Evolutionary conservation across 1,140 invertebrate species (phyloP).

Genomic region (Caenorhabditis briggsae): DNA sequence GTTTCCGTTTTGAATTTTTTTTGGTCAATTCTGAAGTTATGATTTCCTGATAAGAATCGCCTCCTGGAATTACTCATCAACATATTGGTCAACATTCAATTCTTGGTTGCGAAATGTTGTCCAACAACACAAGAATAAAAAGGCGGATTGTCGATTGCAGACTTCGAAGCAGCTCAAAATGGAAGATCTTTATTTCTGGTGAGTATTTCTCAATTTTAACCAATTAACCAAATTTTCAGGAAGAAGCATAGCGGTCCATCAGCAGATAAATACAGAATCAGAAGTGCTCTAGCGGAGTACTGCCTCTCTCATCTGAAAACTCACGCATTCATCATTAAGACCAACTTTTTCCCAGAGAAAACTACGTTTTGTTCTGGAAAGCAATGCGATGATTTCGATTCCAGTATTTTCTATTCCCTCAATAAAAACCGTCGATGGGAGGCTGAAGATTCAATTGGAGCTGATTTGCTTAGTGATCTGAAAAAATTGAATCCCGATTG

Average conservation of each 20-base stretch:
- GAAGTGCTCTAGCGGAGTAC: neutral
- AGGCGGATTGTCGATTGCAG: neutral
- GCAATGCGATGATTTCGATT: neutral
- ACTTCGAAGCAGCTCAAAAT: too few species aligned
- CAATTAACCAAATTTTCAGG: neutral
- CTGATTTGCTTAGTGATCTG: neutral
- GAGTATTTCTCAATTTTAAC: neutral
- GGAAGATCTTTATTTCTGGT: neutral
- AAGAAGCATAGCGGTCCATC: conserved; percentile 4
- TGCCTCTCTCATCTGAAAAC: conserved; percentile 1
- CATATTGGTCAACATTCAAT: too few species aligned
- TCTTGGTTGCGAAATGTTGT: too few species aligned
- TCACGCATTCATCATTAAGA: neutral
- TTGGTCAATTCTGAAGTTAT: neutral
- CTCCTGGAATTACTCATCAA: too few species aligned
- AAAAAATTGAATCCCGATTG: neutral
- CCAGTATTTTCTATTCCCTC: neutral
- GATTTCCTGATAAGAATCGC: too few species aligned
- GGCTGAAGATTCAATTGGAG: neutral
- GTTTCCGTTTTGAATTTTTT: neutral
- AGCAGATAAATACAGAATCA: neutral
- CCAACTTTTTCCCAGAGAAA: too few species aligned
- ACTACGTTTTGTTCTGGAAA: neutral
- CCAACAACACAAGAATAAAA: conserved; percentile 6
- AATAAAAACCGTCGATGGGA: conserved; percentile 10